Conservation (phyloP, 2,888 invertebrate species). For the Embidobia sp. region DNA sequence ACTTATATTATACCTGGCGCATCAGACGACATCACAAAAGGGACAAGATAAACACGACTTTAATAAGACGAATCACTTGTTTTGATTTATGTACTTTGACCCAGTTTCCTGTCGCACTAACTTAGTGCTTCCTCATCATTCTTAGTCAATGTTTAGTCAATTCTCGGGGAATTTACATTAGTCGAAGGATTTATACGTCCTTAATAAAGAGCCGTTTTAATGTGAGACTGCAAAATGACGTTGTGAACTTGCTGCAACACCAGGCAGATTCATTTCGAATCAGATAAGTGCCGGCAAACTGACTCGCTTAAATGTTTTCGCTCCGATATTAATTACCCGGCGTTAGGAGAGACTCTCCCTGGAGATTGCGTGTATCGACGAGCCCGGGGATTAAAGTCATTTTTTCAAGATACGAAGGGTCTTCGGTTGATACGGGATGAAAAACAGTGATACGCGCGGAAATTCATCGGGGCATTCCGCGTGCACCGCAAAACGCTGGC, state of each 20-base stretch:
- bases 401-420: too few relatives aligned
- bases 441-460: not conserved
- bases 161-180: slow-evolving; percentile 12
- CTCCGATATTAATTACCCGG: too few relatives aligned
- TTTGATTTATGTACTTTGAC: slow-evolving; percentile 45
- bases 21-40: not conserved
- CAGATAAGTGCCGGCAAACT: too few relatives aligned
- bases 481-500: not conserved
- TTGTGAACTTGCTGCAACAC: too few relatives aligned
- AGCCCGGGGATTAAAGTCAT: too few relatives aligned
- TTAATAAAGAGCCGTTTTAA: not conserved
- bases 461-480: slow-evolving; percentile 1
- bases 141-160: slow-evolving; percentile 38
- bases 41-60: slow-evolving; percentile 3
- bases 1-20: not conserved
- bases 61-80: slow-evolving; percentile 29
- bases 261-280: too few relatives aligned
- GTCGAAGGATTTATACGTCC: slow-evolving; percentile 11
- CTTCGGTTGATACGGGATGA: too few relatives aligned
- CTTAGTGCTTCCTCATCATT: slow-evolving; percentile 40
- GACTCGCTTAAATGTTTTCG: too few relatives aligned
- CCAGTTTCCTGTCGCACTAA: slow-evolving; percentile 21
- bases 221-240: too few relatives aligned
- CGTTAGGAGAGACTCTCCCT: too few relatives aligned
- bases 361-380: too few relatives aligned